These are phyloP conservation scores for Silurus aristotelis DNA, from an alignment of 2,797 vertebrate species.

Conservation along the genomic window DNA sequence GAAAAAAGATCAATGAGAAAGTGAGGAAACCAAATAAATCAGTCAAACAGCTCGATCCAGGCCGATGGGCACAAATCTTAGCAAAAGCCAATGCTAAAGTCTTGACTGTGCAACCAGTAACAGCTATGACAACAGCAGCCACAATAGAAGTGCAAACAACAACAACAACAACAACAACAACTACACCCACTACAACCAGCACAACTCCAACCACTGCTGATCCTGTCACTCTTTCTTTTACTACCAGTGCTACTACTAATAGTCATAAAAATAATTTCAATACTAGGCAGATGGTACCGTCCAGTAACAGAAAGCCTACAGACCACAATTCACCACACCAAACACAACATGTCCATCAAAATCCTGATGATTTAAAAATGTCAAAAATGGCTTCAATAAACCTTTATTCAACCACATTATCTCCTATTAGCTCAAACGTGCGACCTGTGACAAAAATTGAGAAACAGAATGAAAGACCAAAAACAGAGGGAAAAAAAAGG, in stretches of 20 bases:
- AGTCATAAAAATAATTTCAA: slow-evolving; percentile 27
- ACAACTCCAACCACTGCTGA: slow-evolving; percentile 28
- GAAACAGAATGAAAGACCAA: slow-evolving; percentile 47
- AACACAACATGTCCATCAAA: slow-evolving; percentile 38
- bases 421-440: slow-evolving; percentile 32
- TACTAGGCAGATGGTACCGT: slow-evolving; percentile 40
- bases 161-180: slow-evolving; percentile 2
- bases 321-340: slow-evolving; percentile 45
- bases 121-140: slow-evolving; percentile 54
- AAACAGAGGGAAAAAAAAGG: slow-evolving; percentile 54
- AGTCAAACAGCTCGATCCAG: slow-evolving; percentile 73
- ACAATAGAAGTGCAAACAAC: slow-evolving; percentile 52
- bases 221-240: neutral
- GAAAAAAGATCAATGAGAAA: slow-evolving; percentile 64
- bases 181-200: neutral
- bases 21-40: slow-evolving; percentile 73
- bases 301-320: slow-evolving; percentile 29
- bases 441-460: slow-evolving; percentile 34
- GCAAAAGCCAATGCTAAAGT: slow-evolving; percentile 71
- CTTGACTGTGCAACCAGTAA: slow-evolving; percentile 49
- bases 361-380: slow-evolving; percentile 41
- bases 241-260: slow-evolving; percentile 23
- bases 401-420: slow-evolving; percentile 45
- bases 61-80: slow-evolving; percentile 72
- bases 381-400: slow-evolving; percentile 25